A percentile compares a stretch with the other conserved stretches of the same genome.
These are phyloP conservation scores for Meteorus colon DNA, from an alignment of 2,888 invertebrate genomes.

Conservation along the genomic window DNA sequence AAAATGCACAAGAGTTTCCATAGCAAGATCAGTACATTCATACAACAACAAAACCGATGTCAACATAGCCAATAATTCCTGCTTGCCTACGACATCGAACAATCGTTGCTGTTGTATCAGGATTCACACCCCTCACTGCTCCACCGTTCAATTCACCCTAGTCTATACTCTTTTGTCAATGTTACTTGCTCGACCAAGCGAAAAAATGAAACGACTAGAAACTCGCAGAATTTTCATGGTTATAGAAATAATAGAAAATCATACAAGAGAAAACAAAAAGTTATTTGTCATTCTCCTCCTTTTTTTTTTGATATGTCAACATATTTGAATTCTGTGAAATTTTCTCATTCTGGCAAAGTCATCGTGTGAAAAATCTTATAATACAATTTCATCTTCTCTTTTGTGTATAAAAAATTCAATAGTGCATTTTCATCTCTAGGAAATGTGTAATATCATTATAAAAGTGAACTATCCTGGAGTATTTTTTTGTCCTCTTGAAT, in stretches of 20 bases:
- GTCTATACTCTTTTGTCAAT: not conserved
- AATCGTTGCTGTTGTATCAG: not conserved
- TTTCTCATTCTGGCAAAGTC: not conserved
- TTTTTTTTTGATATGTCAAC: not conserved
- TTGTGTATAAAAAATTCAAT: constrained; percentile 6
- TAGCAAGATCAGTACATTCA: not conserved
- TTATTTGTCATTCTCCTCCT: not conserved
- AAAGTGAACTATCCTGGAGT: too few relatives aligned
- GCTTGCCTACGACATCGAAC: not conserved
- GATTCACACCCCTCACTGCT: not conserved
- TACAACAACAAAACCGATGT: constrained; percentile 1
- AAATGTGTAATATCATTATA: not conserved
- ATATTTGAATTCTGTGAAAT: not conserved
- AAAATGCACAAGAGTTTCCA: not conserved
- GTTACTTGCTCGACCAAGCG: not conserved
- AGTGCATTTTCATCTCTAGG: not conserved
- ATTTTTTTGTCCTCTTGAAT: not conserved
- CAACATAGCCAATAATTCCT: constrained; percentile 24
- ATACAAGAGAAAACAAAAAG: not conserved
- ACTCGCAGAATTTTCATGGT: not conserved
- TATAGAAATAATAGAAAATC: not conserved
- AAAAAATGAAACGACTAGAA: not conserved
- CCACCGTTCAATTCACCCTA: not conserved
- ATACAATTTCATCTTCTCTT: not conserved
- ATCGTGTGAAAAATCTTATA: not conserved